Percentiles rank a stretch among this genome's conserved stretches.
phyloP scores from a whole-genome alignment of 1,140 invertebrate species.

The Hydropsyche tenuis region DNA sequence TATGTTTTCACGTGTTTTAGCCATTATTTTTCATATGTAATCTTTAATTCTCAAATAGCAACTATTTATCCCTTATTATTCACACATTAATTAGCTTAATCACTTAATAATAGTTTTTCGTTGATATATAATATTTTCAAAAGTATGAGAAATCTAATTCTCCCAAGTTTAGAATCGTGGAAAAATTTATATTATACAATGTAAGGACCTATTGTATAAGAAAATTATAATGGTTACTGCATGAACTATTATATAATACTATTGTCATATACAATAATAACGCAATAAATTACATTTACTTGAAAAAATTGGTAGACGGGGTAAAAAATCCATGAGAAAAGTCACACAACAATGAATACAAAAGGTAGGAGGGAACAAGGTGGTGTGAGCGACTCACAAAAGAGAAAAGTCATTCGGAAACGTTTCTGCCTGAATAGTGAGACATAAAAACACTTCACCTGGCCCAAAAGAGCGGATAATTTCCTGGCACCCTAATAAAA shows the following conservation, averaged over 20 bases:
- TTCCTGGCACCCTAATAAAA: conserved; percentile 35
- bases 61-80: too few species aligned
- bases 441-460: conserved; percentile 38
- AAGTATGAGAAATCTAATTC: too few species aligned
- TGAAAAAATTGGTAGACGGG: conserved; percentile 8
- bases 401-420: conserved; percentile 36
- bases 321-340: conserved; percentile 31
- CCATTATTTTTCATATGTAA: too few species aligned
- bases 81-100: too few species aligned
- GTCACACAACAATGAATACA: conserved; percentile 31
- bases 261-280: conserved; percentile 28
- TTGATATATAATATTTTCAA: too few species aligned
- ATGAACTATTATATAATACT: conserved; percentile 8
- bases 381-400: conserved; percentile 19
- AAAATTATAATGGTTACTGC: background rate
- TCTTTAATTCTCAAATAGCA: too few species aligned
- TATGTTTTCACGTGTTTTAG: too few species aligned
- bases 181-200: background rate
- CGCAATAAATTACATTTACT: conserved; percentile 30
- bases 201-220: background rate
- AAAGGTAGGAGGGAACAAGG: conserved; percentile 13
- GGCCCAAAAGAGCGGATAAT: conserved; percentile 38
- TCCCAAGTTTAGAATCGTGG: background rate
- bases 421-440: conserved; percentile 34
- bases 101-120: too few species aligned